Percentiles rank a stretch among this genome's conserved stretches.
Conservation (phyloP, 1,140 invertebrate species). For the Drosophila nikananu region DNA sequence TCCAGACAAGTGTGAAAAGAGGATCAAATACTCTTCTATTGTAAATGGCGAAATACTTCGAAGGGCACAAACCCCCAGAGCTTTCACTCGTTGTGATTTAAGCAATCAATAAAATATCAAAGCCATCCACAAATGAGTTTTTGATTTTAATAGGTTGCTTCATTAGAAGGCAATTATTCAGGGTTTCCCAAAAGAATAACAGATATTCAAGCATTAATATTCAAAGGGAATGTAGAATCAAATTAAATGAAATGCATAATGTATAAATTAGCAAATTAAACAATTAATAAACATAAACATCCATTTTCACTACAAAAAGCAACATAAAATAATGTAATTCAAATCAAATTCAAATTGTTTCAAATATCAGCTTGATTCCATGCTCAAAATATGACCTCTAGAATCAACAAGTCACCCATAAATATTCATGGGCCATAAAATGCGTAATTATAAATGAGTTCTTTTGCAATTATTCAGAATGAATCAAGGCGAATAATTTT, state of each 20-base stretch:
- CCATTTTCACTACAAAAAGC: background rate
- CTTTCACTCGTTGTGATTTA: background rate
- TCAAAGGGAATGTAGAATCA: background rate
- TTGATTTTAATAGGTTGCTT: background rate
- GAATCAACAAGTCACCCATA: constrained; percentile 31
- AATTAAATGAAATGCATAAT: background rate
- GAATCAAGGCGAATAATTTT: constrained; percentile 27
- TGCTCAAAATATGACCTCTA: background rate
- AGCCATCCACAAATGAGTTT: background rate
- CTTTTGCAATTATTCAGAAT: constrained; percentile 20
- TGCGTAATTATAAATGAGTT: constrained; percentile 9
- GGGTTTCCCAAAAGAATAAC: background rate
- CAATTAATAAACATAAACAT: background rate
- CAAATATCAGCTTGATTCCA: background rate
- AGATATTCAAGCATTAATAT: background rate
- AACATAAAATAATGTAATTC: background rate
- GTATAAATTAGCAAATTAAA: background rate
- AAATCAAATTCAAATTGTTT: constrained; percentile 4
- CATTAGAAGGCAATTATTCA: background rate
- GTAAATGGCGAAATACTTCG: background rate
- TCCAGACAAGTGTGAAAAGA: constrained; percentile 15
- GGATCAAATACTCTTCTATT: constrained; percentile 1
- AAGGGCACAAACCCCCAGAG: background rate
- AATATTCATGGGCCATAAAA: constrained; percentile 24
- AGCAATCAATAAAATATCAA: constrained; percentile 9